Evolutionary conservation across 2,888 invertebrate genomes (phyloP).

Genomic region (Sialis fuliginosa): DNA sequence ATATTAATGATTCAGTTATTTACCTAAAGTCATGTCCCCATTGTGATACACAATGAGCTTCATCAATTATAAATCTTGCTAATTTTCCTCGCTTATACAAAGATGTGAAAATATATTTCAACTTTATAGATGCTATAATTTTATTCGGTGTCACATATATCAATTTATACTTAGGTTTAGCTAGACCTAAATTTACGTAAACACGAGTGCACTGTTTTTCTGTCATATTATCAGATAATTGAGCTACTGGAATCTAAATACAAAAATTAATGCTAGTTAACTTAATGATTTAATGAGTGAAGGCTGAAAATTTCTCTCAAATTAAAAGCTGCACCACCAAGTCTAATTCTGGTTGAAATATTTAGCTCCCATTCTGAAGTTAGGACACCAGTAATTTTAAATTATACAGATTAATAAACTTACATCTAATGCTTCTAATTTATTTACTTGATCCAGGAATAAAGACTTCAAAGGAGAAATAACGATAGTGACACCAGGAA

Average conservation of each 20-base stretch:
- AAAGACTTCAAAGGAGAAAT: constrained; percentile 89
- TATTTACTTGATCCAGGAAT: constrained; percentile 91
- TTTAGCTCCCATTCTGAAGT: neutral
- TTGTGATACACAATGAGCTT: constrained; percentile 97
- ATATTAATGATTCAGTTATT: neutral
- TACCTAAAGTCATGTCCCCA: constrained; percentile 92
- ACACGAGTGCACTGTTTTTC: constrained; percentile 43
- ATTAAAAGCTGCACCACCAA: neutral
- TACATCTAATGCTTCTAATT: constrained; percentile 72
- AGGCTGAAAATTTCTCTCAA: neutral
- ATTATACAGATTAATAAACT: constrained; percentile 20
- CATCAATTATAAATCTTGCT: constrained; percentile 86
- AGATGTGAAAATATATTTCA: constrained; percentile 44
- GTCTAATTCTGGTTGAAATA: neutral
- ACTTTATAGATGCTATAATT: constrained; percentile 62
- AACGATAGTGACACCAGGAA: constrained; percentile 79
- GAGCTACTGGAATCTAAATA: constrained; percentile 65
- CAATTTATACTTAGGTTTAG: constrained; percentile 57
- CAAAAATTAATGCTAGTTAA: constrained; percentile 1
- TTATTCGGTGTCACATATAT: constrained; percentile 97
- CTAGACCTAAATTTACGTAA: constrained; percentile 51
- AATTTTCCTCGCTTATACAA: constrained; percentile 58
- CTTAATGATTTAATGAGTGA: neutral
- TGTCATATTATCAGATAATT: constrained; percentile 61
- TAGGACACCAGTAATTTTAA: constrained; percentile 1